A percentile compares a stretch with the other conserved stretches of the same genome.
phyloP scores from a whole-genome alignment of 2,797 vertebrate species.

The Huso huso region DNA sequence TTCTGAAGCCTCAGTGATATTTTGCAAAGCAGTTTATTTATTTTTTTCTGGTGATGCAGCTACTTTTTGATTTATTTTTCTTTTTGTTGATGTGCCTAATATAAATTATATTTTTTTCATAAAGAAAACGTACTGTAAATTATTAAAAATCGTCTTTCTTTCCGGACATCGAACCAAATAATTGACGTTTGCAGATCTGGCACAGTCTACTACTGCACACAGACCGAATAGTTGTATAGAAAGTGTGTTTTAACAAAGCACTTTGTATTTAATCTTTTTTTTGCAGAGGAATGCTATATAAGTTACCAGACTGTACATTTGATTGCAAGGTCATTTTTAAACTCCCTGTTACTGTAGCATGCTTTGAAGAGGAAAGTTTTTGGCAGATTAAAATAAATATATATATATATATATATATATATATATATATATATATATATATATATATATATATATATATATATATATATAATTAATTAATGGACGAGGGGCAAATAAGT shows the following conservation, averaged over 20 bases:
- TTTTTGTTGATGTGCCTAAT: slow-evolving; percentile 70
- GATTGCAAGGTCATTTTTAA: slow-evolving; percentile 32
- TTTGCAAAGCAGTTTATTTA: slow-evolving; percentile 43
- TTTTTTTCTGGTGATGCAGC: slow-evolving; percentile 61
- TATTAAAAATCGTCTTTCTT: slow-evolving; percentile 77
- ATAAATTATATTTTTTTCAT: slow-evolving; percentile 27
- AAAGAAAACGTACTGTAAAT: slow-evolving; percentile 55
- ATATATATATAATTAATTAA: too few relatives aligned
- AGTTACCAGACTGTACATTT: slow-evolving; percentile 50
- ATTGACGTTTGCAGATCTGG: slow-evolving; percentile 66
- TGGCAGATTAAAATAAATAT: neutral
- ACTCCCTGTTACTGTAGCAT: slow-evolving; percentile 23
- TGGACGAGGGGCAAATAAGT: neutral
- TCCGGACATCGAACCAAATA: slow-evolving; percentile 68
- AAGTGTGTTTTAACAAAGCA: slow-evolving; percentile 57
- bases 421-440: too few relatives aligned
- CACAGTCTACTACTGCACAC: slow-evolving; percentile 60
- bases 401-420: too few relatives aligned
- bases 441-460: too few relatives aligned
- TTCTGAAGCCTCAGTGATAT: slow-evolving; percentile 80
- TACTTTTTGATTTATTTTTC: slow-evolving; percentile 44
- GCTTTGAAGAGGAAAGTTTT: slow-evolving; percentile 13
- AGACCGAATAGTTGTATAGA: slow-evolving; percentile 45
- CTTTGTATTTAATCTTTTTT: slow-evolving; percentile 51
- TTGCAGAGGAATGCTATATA: slow-evolving; percentile 43